Evolutionary conservation across 2,797 vertebrate species (phyloP), one percentile per base, ranked within the genome.

Genomic region (Crypturellus tataupa): DNA sequence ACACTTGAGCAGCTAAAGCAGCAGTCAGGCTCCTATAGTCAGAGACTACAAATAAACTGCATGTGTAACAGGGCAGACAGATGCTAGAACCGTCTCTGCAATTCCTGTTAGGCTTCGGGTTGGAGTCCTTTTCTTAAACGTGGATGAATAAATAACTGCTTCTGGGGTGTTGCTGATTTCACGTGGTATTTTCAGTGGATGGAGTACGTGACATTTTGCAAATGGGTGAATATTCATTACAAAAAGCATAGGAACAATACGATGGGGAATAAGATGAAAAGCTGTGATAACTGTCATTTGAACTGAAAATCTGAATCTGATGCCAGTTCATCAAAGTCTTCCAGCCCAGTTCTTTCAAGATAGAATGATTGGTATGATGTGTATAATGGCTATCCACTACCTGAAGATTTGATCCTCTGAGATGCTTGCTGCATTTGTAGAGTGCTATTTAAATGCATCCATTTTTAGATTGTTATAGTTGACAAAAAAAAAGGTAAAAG

Each of bases 41-140:
- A 71, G 56, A 64, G 80, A 18, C 72, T 37, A 20, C 44, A 72
- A 44, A 80, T 59, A 49, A 83, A 56, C 31, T 23, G 5, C 59
- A 4, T 51, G 3, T 67, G 11, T 21, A 77, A 68, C 49, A 81
- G 87, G 39, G 39, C 59, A 72, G 21, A 40, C 14, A 76, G 25
- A 29, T 72, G 86, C 44, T 82, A 53, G 90, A 96, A 29, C 31
- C 4, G 17, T 37, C 64, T 79, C 68, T 87, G 9, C 40, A 86
- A 8, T 89, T 94, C 23, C 9, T 63, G 15, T 7, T 60, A 62
- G n/a, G 25, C 85, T 90, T 92, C n/a, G 9, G 8, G 6, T 55
- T 78, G 62, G 31, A 67, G 3, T 65, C 6, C 3, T 65, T 80
- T 81, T 75, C 51, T 78, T 31, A 84, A 63, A 71, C 37, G 56